These are phyloP conservation scores for Aplidium turbinatum DNA, from an alignment of 23 tunicate genomes.

Conservation along the genomic window DNA sequence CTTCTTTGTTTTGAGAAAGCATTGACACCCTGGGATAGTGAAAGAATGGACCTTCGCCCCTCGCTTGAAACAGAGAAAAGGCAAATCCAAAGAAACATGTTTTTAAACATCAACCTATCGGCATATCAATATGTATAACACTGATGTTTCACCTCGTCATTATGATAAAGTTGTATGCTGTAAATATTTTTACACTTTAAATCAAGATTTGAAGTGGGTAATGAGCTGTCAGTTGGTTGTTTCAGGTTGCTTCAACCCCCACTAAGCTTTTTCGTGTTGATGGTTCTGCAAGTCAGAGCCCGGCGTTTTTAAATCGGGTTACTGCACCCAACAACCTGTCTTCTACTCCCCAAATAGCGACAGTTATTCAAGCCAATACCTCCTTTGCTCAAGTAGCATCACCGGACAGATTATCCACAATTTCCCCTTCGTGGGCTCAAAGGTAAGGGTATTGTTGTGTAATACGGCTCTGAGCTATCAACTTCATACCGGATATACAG, in stretches of 20 bases:
- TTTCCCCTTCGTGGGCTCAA: conserved; percentile 58
- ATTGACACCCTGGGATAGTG: no score
- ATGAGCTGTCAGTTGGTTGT: not conserved
- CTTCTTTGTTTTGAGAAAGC: no score
- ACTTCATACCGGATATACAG: no score
- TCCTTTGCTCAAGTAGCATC: conserved; percentile 22
- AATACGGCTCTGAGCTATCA: no score
- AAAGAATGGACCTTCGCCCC: no score
- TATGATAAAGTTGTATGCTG: no score
- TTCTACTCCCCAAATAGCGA: not conserved
- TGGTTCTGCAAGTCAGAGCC: conserved; percentile 1
- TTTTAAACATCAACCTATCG: no score
- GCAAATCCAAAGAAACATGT: no score
- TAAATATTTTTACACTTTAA: not conserved
- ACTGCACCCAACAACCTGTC: not conserved
- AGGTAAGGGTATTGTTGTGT: conserved; percentile 23
- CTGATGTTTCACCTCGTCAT: no score
- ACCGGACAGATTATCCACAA: conserved; percentile 53
- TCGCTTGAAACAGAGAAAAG: no score
- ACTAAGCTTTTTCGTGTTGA: conserved; percentile 33
- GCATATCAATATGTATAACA: no score
- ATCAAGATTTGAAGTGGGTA: not conserved
- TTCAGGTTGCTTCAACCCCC: conserved; percentile 42
- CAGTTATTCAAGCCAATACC: not conserved
- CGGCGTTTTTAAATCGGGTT: not conserved